A percentile compares a stretch with the other conserved stretches of the same genome.
phyloP scores from a whole-genome alignment of 2,113 vertebrate genomes.

The Myrmecobius fasciatus region DNA sequence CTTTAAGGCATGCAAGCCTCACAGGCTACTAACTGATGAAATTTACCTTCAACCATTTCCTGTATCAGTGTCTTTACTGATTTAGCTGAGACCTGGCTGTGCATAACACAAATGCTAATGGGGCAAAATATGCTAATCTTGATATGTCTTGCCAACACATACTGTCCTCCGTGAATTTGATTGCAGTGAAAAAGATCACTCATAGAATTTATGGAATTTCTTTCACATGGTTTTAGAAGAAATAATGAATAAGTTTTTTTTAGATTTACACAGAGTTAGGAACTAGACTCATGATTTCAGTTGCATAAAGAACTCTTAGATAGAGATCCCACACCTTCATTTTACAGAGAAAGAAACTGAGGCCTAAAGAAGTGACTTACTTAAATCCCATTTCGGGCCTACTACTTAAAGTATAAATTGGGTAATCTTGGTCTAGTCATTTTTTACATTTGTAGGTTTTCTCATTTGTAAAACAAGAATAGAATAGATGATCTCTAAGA shows the following conservation, averaged over 20 bases:
- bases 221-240: conserved; percentile 7
- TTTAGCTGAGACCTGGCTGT: neutral
- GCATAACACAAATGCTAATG: conserved; percentile 30
- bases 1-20: conserved; percentile 13
- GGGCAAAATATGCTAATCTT: conserved; percentile 3
- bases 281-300: conserved; percentile 4
- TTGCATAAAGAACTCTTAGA: neutral
- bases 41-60: conserved; percentile 8
- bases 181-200: conserved; percentile 6
- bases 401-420: neutral
- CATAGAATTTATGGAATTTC: neutral
- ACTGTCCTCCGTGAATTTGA: neutral
- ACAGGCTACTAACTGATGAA: neutral
- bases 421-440: neutral
- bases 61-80: neutral
- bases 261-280: neutral
- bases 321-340: neutral
- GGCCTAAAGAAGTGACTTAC: neutral
- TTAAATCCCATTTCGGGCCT: neutral
- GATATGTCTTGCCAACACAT: neutral
- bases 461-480: neutral
- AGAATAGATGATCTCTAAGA: neutral
- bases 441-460: neutral
- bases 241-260: neutral
- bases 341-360: neutral